Percentiles rank a stretch among this genome's conserved stretches.
Evolutionary conservation across 1,140 invertebrate species (phyloP).

Genomic region (Zaprionus tsacasi): DNA sequence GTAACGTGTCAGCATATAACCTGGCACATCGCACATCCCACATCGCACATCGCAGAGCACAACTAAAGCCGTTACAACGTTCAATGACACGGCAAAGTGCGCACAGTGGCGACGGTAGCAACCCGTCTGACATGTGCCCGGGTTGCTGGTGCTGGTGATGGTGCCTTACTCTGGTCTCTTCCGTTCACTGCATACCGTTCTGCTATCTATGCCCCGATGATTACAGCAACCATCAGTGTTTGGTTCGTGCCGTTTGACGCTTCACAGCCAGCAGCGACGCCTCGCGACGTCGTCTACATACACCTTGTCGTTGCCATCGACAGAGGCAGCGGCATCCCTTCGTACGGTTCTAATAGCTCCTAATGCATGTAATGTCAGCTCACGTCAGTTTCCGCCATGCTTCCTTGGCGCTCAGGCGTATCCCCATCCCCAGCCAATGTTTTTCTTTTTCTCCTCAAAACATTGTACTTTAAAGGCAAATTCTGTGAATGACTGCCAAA

Average conservation of each 20-base stretch:
- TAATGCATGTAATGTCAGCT: conserved; percentile 79
- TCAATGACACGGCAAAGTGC: conserved; percentile 78
- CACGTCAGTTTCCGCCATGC: conserved; percentile 68
- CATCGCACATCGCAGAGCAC: conserved; percentile 27
- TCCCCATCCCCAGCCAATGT: conserved; percentile 8
- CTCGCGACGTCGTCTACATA: neutral
- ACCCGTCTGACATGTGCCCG: conserved; percentile 31
- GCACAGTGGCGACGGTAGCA: conserved; percentile 57
- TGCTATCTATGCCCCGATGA: conserved; percentile 72
- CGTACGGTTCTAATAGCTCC: conserved; percentile 72
- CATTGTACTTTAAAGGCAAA: conserved; percentile 22
- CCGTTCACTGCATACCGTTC: conserved; percentile 35
- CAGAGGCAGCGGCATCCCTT: conserved; percentile 49
- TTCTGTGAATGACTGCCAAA: conserved; percentile 6
- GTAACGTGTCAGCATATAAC: conserved; percentile 33
- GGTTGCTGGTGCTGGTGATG: neutral
- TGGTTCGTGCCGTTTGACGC: conserved; percentile 56
- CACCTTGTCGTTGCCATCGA: neutral
- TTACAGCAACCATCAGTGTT: conserved; percentile 73
- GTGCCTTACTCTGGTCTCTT: conserved; percentile 22
- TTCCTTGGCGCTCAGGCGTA: conserved; percentile 20
- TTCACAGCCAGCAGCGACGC: conserved; percentile 25
- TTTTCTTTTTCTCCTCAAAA: conserved; percentile 22
- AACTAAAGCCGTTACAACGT: conserved; percentile 71
- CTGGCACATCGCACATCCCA: conserved; percentile 40